Conservation (phyloP, 2,888 invertebrate genomes). For the Noctua janthe region DNA sequence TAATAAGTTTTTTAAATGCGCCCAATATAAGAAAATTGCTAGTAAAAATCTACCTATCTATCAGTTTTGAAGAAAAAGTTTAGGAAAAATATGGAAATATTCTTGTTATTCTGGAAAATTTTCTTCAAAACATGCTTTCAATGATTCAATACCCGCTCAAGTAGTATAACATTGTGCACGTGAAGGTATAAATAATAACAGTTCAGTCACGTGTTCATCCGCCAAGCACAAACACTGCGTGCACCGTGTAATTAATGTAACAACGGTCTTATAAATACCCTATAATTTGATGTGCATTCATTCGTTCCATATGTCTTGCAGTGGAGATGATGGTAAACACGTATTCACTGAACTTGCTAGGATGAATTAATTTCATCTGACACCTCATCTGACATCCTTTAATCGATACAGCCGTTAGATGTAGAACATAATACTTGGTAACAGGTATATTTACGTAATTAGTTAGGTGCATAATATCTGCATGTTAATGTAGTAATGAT, state of each 20-base stretch:
- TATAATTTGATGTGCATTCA: conserved; percentile 37
- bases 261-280: conserved; percentile 15
- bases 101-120: not conserved
- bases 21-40: not conserved
- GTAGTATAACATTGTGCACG: not conserved
- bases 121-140: not conserved
- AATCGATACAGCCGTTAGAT: not conserved
- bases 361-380: conserved; percentile 15
- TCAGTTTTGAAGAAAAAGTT: not conserved
- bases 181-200: conserved; percentile 16
- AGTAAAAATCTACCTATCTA: not conserved
- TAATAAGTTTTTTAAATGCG: not conserved
- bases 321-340: conserved; percentile 11
- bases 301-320: conserved; percentile 19
- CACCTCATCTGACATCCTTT: conserved; percentile 1
- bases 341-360: conserved; percentile 21
- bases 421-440: not conserved
- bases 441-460: not conserved
- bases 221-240: conserved; percentile 37
- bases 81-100: not conserved
- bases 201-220: conserved; percentile 46
- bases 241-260: conserved; percentile 50
- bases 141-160: not conserved
- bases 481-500: not conserved
- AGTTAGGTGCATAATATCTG: not conserved